Evolutionary conservation across 2,888 invertebrate species (phyloP), one percentile per base, ranked within the genome.

Genomic region (Dolichomitus sp.): DNA sequence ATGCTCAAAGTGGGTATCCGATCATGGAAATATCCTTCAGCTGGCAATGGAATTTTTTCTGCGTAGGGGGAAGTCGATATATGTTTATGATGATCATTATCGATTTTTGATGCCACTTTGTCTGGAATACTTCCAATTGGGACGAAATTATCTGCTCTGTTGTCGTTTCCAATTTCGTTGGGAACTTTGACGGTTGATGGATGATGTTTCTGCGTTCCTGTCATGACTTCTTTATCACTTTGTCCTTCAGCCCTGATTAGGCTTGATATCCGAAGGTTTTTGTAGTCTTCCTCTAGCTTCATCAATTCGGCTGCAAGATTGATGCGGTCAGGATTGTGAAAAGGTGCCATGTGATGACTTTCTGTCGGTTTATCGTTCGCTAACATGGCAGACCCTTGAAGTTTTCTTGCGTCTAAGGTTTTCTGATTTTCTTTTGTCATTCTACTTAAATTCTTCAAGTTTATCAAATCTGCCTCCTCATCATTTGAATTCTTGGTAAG

Each of bases 261-360:
- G 66, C 76, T 79, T 63, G 80, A 80, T 42, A 30, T 40, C n/a
- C 57, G 77, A 69, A 74, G 73, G 42, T 83, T 70, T 69, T 83
- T 81, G 75, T 86, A 86, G 65, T 85, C 86, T 54, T 75, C 50
- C 54, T 86, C 86, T 23, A 86, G 73, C 42, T 84, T 78, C 6
- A 75, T 54, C 76, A 86, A 75, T 75, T 85, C 80, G 2, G 84
- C 78, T 17, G 78, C 83, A 33, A 83, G 69, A 57, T 85, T 48
- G 2, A 54, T 50, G 57, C 63, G 45, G 19, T 33, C 17, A 7
- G 45, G 19, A 37, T 61, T 48, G 19, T 61, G 45, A 12, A 48
- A 40, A n/a, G 54, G 14, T 27, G n/a, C 40, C 11, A 12, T 19
- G 19, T 37, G 14, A 52, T 14, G 52, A 23, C 37, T 70, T 19